A percentile compares a stretch with the other conserved stretches of the same genome.
Conservation (phyloP, 2,888 invertebrate species). For the Spisula solida region DNA sequence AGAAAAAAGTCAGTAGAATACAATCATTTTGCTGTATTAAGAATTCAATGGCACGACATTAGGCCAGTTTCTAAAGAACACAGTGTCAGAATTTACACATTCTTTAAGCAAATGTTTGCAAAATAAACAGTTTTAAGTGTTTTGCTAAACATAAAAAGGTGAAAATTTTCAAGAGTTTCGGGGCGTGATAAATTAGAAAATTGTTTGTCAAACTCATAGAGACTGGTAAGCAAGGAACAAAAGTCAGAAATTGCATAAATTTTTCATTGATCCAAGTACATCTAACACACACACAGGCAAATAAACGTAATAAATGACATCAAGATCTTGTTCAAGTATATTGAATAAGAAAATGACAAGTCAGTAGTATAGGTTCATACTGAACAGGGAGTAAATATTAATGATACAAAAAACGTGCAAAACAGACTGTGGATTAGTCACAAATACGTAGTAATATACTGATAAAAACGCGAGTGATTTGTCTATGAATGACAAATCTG, state of each 20-base stretch:
- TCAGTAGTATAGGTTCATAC: neutral
- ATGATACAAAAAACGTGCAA: neutral
- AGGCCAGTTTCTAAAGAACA: neutral
- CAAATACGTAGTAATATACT: neutral
- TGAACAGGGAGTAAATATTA: neutral
- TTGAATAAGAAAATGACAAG: neutral
- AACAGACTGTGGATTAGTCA: neutral
- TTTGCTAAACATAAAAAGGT: conserved; percentile 29
- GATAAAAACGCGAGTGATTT: neutral
- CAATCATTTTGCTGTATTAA: neutral
- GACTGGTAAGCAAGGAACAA: neutral
- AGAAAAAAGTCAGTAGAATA: neutral
- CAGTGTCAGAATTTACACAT: conserved; percentile 4
- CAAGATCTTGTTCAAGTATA: neutral
- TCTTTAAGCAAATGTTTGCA: conserved; percentile 19
- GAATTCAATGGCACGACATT: neutral
- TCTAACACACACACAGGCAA: neutral
- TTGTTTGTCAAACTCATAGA: neutral
- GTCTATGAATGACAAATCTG: neutral
- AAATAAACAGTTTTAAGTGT: conserved; percentile 31
- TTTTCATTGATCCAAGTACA: neutral
- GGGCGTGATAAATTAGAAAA: conserved; percentile 3
- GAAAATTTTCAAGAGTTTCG: neutral
- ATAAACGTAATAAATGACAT: neutral
- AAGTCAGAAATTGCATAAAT: conserved; percentile 15